Conservation (phyloP, 2,113 vertebrate genomes). For the Coryphaenoides rupestris region DNA sequence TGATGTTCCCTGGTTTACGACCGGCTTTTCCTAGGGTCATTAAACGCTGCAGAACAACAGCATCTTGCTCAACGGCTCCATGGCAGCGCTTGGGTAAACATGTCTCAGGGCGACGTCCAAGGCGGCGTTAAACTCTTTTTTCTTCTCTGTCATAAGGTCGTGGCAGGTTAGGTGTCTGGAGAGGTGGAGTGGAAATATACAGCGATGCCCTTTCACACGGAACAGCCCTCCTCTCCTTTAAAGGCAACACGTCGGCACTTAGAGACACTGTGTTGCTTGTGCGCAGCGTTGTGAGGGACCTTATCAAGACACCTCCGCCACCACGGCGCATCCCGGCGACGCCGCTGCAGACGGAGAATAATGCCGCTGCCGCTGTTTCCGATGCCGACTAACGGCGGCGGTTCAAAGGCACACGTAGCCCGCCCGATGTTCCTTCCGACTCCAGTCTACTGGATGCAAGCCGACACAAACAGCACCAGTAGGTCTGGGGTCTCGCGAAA, state of each 20-base stretch:
- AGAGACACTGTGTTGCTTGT: background rate
- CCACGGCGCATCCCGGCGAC: too few species aligned
- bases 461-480: background rate
- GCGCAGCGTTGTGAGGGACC: background rate
- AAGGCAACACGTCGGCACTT: background rate
- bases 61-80: too few species aligned
- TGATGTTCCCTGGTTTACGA: background rate
- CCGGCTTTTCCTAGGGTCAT: too few species aligned
- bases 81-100: background rate
- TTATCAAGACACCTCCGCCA: background rate
- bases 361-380: background rate
- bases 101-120: background rate
- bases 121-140: background rate
- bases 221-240: background rate
- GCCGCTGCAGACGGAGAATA: background rate
- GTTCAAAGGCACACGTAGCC: background rate
- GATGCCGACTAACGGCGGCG: background rate
- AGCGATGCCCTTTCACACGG: background rate
- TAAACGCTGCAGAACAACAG: background rate
- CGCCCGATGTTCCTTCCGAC: background rate
- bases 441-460: background rate
- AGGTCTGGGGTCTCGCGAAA: background rate
- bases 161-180: background rate
- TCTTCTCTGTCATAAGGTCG: background rate
- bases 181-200: background rate